A percentile compares a stretch with the other conserved stretches of the same genome.
Conservation (phyloP, 2,797 vertebrate genomes). For the Clamator glandarius region DNA sequence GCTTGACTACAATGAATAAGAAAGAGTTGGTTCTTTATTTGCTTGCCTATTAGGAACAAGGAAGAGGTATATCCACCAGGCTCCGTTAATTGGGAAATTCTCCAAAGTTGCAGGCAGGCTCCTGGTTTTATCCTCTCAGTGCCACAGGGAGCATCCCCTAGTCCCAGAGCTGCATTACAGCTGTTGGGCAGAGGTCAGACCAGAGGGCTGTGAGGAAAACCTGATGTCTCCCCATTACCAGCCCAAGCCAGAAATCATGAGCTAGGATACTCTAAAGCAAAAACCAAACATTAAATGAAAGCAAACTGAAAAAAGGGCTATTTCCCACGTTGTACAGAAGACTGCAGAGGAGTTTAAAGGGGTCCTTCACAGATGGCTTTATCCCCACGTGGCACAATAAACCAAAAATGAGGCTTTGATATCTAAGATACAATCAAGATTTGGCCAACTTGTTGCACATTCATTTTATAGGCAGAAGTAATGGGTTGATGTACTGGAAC, state of each 20-base stretch:
- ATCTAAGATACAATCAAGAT: neutral
- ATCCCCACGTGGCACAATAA: neutral
- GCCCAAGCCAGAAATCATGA: neutral
- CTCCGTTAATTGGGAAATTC: neutral
- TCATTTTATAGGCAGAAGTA: conserved; percentile 39
- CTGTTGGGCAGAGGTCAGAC: neutral
- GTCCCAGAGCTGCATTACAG: neutral
- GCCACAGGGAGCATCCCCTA: neutral
- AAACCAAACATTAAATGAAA: neutral
- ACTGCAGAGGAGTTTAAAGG: neutral
- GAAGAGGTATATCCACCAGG: neutral
- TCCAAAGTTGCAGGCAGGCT: neutral
- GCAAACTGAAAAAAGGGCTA: neutral
- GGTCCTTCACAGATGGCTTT: conserved; percentile 6
- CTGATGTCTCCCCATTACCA: neutral
- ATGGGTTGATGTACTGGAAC: conserved; percentile 51
- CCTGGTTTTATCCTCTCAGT: neutral
- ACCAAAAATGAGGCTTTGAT: neutral
- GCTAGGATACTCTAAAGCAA: neutral
- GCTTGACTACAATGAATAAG: neutral
- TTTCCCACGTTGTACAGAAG: neutral
- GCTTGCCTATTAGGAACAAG: neutral
- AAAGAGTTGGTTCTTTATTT: neutral
- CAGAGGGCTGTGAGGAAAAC: neutral
- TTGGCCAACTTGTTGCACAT: conserved; percentile 53